phyloP scores from a whole-genome alignment of 2,113 vertebrate species.

The Podarcis raffonei region DNA sequence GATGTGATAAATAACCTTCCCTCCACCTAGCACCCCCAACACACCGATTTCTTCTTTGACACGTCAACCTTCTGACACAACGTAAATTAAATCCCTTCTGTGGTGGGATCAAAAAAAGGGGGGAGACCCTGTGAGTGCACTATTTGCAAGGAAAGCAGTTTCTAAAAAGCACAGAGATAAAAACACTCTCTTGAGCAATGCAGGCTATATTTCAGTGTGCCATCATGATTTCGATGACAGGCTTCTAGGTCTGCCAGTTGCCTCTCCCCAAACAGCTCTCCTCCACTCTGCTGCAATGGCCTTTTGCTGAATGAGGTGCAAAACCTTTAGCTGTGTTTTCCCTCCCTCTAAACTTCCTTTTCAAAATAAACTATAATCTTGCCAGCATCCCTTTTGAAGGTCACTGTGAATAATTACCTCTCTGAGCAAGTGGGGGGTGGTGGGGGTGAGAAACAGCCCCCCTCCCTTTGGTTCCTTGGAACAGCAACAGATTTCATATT shows the following conservation, averaged over 20 bases:
- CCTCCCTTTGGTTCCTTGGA: accelerated
- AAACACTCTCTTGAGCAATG: accelerated
- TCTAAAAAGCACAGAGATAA: neutral
- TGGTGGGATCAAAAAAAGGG: neutral
- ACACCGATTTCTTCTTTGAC: conserved; percentile 2
- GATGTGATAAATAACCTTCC: neutral
- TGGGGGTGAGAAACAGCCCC: neutral
- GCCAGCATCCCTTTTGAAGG: conserved; percentile 24
- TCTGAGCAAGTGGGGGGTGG: neutral
- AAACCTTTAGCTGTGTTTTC: conserved; percentile 16
- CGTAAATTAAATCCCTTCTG: conserved; percentile 38
- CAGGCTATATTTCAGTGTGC: neutral
- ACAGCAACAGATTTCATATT: neutral
- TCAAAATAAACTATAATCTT: conserved; percentile 7
- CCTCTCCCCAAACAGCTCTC: neutral
- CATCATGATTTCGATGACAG: neutral
- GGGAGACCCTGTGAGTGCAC: neutral
- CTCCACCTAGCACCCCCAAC: neutral
- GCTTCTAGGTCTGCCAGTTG: neutral
- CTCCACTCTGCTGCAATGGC: neutral
- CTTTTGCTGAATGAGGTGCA: conserved; percentile 23
- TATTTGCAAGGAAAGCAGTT: conserved; percentile 8
- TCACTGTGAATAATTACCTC: conserved; percentile 1
- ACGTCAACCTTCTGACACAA: conserved; percentile 16
- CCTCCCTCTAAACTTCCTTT: neutral